Conservation (phyloP, 2,797 vertebrate genomes). For the Gorsachius magnificus region DNA sequence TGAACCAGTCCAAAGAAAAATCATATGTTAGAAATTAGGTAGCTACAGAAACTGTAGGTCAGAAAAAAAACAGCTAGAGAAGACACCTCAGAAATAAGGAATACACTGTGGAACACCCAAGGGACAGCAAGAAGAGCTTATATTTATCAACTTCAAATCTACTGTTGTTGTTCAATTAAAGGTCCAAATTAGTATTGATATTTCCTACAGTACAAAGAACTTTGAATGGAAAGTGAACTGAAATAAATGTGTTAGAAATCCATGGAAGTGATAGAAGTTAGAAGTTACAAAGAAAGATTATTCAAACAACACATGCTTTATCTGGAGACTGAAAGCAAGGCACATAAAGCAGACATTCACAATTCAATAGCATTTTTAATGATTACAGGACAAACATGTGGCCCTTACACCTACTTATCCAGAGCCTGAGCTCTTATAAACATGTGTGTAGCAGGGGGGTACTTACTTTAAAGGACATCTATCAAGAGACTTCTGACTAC, state of each 20-base stretch:
- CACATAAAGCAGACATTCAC: background rate
- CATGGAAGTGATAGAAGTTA: slow-evolving; percentile 47
- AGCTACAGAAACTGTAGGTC: slow-evolving; percentile 28
- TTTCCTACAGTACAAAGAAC: slow-evolving; percentile 43
- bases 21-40: background rate
- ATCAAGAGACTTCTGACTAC: background rate
- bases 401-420: background rate
- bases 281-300: slow-evolving; percentile 53
- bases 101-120: slow-evolving; percentile 17
- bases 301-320: slow-evolving; percentile 34
- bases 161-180: slow-evolving; percentile 55
- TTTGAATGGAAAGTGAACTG: slow-evolving; percentile 50
- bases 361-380: background rate
- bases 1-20: background rate
- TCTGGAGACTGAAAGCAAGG: background rate
- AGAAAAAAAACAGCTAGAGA: slow-evolving; percentile 29
- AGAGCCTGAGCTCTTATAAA: background rate
- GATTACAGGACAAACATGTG: background rate
- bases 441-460: background rate
- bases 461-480: background rate
- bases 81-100: slow-evolving; percentile 54
- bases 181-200: slow-evolving; percentile 63
- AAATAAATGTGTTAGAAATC: slow-evolving; percentile 63
- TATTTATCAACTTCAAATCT: slow-evolving; percentile 67
- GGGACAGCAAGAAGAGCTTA: slow-evolving; percentile 42